A percentile compares a stretch with the other conserved stretches of the same genome.
Conservation (phyloP, 2,888 invertebrate genomes). For the Troides oblongomaculatus region DNA sequence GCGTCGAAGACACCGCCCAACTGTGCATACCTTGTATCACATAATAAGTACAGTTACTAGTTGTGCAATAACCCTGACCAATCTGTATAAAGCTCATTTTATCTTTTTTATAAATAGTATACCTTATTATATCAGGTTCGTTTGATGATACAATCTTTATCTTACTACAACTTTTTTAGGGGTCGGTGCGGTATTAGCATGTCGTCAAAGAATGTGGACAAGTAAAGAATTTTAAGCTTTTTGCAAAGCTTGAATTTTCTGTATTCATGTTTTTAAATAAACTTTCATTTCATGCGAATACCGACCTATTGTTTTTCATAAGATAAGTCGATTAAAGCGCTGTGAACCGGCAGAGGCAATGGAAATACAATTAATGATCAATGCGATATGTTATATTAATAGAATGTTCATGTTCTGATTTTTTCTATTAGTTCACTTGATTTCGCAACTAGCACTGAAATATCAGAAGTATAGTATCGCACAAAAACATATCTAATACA, state of each 20-base stretch:
- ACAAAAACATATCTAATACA: no score
- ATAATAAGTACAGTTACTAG: constrained; percentile 42
- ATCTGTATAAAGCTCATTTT: constrained; percentile 56
- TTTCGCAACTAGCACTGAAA: constrained; percentile 9
- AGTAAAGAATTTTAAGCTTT: no score
- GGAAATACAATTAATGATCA: constrained; percentile 1
- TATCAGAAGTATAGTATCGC: not conserved
- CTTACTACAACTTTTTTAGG: no score
- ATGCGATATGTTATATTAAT: constrained; percentile 1
- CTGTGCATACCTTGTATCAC: constrained; percentile 63
- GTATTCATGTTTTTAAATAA: no score
- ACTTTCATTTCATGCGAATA: no score
- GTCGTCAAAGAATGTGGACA: no score
- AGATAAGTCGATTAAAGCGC: no score
- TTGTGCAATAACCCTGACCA: constrained; percentile 61
- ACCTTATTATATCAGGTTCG: no score
- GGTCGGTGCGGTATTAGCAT: no score
- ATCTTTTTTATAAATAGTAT: constrained; percentile 10
- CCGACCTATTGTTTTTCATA: no score
- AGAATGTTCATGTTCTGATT: constrained; percentile 2
- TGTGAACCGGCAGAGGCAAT: not conserved
- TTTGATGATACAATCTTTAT: no score
- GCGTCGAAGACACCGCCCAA: constrained; percentile 24
- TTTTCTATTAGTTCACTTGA: constrained; percentile 7
- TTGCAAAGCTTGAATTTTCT: no score